phyloP scores from a whole-genome alignment of 2,888 invertebrate genomes.

The Serrognathus titanus region DNA sequence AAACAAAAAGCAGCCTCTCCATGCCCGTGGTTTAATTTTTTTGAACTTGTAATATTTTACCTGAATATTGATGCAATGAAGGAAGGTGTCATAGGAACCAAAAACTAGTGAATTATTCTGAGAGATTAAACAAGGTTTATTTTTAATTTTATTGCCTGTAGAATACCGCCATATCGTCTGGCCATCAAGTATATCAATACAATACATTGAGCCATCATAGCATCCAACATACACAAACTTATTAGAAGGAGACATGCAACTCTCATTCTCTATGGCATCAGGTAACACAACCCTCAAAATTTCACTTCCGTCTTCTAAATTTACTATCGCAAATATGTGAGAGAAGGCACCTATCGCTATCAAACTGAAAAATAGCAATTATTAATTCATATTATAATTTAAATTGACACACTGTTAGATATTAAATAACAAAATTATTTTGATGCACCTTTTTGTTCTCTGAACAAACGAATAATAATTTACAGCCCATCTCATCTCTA shows the following conservation, averaged over 20 bases:
- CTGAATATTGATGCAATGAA: slow-evolving; percentile 58
- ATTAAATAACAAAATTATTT: too few relatives aligned
- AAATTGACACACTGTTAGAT: too few relatives aligned
- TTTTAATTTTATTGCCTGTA: slow-evolving; percentile 64
- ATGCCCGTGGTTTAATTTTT: too few relatives aligned
- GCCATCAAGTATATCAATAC: slow-evolving; percentile 56
- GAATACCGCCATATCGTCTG: slow-evolving; percentile 59
- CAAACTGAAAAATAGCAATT: slow-evolving; percentile 27
- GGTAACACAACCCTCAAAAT: slow-evolving; percentile 54
- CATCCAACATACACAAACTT: slow-evolving; percentile 67
- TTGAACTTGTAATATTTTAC: slow-evolving; percentile 43
- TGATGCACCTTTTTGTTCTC: too few relatives aligned
- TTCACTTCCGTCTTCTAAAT: slow-evolving; percentile 53
- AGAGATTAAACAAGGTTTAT: slow-evolving; percentile 52
- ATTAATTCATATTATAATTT: background rate
- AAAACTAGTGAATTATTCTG: slow-evolving; percentile 53
- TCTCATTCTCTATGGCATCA: slow-evolving; percentile 67
- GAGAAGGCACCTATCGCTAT: slow-evolving; percentile 72
- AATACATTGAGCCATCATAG: slow-evolving; percentile 71
- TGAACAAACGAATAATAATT: too few relatives aligned
- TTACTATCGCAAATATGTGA: slow-evolving; percentile 61
- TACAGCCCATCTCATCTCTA: too few relatives aligned
- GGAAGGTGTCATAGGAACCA: slow-evolving; percentile 68
- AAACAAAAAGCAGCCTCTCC: slow-evolving; percentile 7
- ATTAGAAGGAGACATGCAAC: slow-evolving; percentile 46